Evolutionary conservation across 2,113 vertebrate species (phyloP), one percentile per base, ranked within the genome.

Genomic region (Thermophis baileyi): DNA sequence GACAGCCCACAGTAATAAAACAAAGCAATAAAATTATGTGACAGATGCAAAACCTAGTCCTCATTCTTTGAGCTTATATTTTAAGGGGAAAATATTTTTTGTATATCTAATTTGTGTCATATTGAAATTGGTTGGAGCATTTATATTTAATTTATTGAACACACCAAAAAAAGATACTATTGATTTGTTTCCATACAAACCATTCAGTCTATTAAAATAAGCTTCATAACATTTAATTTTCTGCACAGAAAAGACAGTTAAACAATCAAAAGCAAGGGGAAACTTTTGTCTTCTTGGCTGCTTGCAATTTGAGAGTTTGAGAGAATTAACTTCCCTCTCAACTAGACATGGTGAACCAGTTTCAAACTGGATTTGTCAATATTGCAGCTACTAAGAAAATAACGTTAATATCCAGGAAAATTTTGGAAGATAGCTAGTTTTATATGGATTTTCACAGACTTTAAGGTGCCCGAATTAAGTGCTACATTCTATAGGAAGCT

Each of bases 111-210:
- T 95, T 96, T 97, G 57, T 95, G 93, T 97, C 94, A 95, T 85
- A 92, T 96, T 94, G 94, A 91, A 96, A 94, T 96, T 96, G 94
- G 46, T 94, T 96, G 88, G 60, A 96, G 63, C 46, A 60, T 94
- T 95, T 94, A 87, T 35, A 93, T 96, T 93, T 97, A 96, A 96
- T 96, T 95, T 96, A 96, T 95, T 96, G 94, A 94, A 94, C 95
- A 85, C 95, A 95, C 89, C 89, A 53, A 94, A 44, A 95, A 95
- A 95, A 93, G 74, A 94, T 50, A 91, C 57, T 81, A 94, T 86
- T 81, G 93, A 92, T 96, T 97, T 96, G 60, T 95, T 97, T 96
- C 94, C 95, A 90, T 89, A 94, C 89, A 91, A 96, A 96, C 90
- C 91, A 81, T 93, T 94, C 94, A 96, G 94, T 97, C 92, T 95